A percentile compares a stretch with the other conserved stretches of the same genome.
These are phyloP conservation scores for Pogonus chalceus DNA, from an alignment of 1,140 invertebrate genomes.

Conservation along the genomic window DNA sequence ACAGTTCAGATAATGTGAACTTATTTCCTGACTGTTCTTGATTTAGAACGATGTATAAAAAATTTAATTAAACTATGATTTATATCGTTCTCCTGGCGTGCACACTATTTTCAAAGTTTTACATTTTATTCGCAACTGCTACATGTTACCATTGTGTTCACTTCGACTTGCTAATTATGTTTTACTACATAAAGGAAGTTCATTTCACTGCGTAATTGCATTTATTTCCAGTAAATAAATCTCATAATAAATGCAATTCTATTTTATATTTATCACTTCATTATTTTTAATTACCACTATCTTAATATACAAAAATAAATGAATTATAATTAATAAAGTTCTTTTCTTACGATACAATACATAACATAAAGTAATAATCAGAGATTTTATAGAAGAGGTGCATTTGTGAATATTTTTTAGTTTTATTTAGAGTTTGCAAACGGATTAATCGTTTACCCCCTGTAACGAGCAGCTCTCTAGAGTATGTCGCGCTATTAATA, in stretches of 20 bases:
- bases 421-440: neutral
- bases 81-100: neutral
- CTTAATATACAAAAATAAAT: no score
- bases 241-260: no score
- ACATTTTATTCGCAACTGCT: conserved; percentile 1
- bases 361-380: no score
- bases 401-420: neutral
- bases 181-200: no score
- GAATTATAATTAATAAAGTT: no score
- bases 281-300: no score
- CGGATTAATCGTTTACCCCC: neutral
- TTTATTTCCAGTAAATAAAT: no score
- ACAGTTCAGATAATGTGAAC: neutral
- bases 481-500: conserved; percentile 1
- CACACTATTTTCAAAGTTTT: neutral
- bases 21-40: neutral
- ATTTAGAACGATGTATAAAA: conserved; percentile 3
- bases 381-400: no score
- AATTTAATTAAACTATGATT: conserved; percentile 7
- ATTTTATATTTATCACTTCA: no score
- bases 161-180: neutral
- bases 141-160: neutral
- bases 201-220: no score
- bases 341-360: no score
- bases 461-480: neutral